Evolutionary conservation across 1,140 invertebrate species (phyloP).

Genomic region (Apis laboriosa): DNA sequence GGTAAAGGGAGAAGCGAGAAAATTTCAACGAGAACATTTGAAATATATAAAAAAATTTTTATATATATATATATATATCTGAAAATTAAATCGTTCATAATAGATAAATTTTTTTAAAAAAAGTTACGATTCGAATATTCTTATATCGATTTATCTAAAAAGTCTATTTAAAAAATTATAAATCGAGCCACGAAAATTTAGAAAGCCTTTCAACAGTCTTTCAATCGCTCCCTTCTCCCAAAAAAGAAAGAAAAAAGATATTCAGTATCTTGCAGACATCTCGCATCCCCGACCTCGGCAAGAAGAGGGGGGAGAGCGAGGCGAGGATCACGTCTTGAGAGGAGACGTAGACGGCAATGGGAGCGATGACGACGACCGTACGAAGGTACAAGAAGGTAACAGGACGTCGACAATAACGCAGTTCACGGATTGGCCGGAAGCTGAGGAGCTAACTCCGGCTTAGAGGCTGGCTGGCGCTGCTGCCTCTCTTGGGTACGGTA

Average conservation of each 20-base stretch:
- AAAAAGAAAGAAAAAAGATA: not conserved
- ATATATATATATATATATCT: too few species aligned
- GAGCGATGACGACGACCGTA: not conserved
- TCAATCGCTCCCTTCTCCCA: too few species aligned
- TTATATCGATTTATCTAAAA: too few species aligned
- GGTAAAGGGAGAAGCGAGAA: slow-evolving; percentile 2
- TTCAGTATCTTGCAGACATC: slow-evolving; percentile 12
- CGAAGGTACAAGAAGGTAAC: not conserved
- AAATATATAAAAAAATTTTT: too few species aligned
- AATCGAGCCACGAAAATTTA: too few species aligned
- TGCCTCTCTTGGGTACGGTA: slow-evolving; percentile 43
- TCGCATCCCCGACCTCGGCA: slow-evolving; percentile 6
- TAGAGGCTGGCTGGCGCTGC: slow-evolving; percentile 25
- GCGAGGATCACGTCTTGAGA: slow-evolving; percentile 48
- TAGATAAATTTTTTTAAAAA: too few species aligned
- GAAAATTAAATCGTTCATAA: too few species aligned
- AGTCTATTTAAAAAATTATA: too few species aligned
- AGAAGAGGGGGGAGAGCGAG: slow-evolving; percentile 1
- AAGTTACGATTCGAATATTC: too few species aligned
- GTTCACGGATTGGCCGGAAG: slow-evolving; percentile 42
- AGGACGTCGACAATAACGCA: slow-evolving; percentile 53
- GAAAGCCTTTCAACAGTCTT: too few species aligned
- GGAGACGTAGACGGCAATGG: slow-evolving; percentile 44
- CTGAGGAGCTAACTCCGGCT: slow-evolving; percentile 48
- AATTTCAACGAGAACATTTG: not conserved